Percentiles rank a stretch among this genome's conserved stretches.
Conservation (phyloP, 2,888 invertebrate genomes). For the Cryptocephalus primarius region DNA sequence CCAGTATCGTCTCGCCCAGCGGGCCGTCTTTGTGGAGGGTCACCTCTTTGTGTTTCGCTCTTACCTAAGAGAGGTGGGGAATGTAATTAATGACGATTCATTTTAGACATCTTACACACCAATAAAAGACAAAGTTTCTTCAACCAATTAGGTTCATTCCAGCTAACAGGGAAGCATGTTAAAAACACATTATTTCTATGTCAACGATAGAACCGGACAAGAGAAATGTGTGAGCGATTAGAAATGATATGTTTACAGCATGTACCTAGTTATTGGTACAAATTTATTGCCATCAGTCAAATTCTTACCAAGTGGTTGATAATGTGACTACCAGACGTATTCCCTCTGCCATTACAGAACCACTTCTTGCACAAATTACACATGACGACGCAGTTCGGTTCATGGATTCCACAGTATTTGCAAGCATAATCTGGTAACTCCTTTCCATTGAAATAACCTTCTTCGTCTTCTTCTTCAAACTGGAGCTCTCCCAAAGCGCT, state of each 20-base stretch:
- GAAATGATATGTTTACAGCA: too few species aligned
- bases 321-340: slow-evolving; percentile 96
- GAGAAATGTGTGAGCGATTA: too few species aligned
- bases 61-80: slow-evolving; percentile 27
- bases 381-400: slow-evolving; percentile 94
- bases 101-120: too few species aligned
- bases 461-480: slow-evolving; percentile 94
- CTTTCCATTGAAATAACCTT: slow-evolving; percentile 73
- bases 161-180: too few species aligned
- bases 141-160: too few species aligned
- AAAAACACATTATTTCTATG: too few species aligned
- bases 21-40: slow-evolving; percentile 96
- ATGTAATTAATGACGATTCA: too few species aligned
- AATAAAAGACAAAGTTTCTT: too few species aligned
- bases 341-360: slow-evolving; percentile 99
- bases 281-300: too few species aligned
- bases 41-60: slow-evolving; percentile 99
- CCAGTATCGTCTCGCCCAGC: slow-evolving; percentile 91
- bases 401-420: slow-evolving; percentile 98
- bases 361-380: slow-evolving; percentile 98
- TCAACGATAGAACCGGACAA: too few species aligned
- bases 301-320: slow-evolving; percentile 85
- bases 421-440: slow-evolving; percentile 94
- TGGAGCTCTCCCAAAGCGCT: slow-evolving; percentile 78
- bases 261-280: too few species aligned